A percentile compares a stretch with the other conserved stretches of the same genome.
Conservation (phyloP, 2,113 vertebrate species). For the Glaucomys volans region DNA sequence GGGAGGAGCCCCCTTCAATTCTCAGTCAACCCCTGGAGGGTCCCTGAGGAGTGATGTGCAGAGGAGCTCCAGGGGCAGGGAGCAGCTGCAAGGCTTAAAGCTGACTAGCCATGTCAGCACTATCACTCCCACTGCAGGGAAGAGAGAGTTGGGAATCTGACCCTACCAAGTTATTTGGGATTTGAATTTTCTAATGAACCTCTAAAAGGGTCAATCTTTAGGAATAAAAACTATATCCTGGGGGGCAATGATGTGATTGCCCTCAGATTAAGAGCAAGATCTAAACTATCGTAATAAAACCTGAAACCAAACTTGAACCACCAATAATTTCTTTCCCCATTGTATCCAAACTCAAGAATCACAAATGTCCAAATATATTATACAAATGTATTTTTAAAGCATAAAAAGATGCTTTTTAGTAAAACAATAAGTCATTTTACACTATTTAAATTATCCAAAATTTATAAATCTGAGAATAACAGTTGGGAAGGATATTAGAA, state of each 20-base stretch:
- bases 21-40: neutral
- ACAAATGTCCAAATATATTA: neutral
- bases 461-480: neutral
- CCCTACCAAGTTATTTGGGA: neutral
- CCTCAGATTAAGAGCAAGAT: neutral
- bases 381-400: no score
- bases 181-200: neutral
- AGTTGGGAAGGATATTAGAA: neutral
- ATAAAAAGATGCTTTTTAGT: neutral
- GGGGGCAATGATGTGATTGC: neutral
- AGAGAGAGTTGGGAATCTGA: slow-evolving; percentile 28
- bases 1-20: neutral
- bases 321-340: neutral
- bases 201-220: neutral
- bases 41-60: neutral
- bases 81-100: neutral
- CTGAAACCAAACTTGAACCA: neutral
- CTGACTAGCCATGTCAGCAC: neutral
- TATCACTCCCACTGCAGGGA: neutral
- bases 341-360: neutral
- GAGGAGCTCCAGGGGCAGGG: neutral
- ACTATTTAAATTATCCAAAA: neutral
- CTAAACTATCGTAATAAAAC: neutral
- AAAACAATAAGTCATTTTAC: neutral
- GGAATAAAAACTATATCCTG: neutral